Evolutionary conservation across 2,113 vertebrate species (phyloP).

Genomic region (Tupaia chinensis): DNA sequence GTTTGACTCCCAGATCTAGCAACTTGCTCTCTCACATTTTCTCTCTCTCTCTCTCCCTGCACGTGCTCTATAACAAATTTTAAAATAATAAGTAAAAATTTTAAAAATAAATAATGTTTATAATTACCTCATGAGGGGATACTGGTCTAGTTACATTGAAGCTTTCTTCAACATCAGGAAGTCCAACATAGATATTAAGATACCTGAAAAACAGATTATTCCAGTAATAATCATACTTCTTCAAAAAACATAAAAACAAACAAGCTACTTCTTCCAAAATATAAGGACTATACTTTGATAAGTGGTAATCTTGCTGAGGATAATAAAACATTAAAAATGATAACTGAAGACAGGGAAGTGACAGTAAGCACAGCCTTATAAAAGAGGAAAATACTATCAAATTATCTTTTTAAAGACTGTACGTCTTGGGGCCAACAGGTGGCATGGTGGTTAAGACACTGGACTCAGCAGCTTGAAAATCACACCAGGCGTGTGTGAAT

Average conservation of each 20-base stretch:
- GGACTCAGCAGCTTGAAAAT: too few species aligned
- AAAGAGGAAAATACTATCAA: neutral
- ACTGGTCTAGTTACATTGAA: conserved; percentile 98
- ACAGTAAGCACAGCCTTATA: neutral
- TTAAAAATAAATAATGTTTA: neutral
- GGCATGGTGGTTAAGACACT: too few species aligned
- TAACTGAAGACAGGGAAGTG: neutral
- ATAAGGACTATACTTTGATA: neutral
- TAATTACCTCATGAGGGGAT: conserved; percentile 96
- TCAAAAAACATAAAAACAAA: neutral
- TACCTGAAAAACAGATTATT: conserved; percentile 90
- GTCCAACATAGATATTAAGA: conserved; percentile 97
- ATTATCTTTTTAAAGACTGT: neutral
- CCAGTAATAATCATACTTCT: conserved; percentile 16
- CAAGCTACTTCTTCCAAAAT: neutral
- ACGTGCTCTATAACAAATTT: too few species aligned
- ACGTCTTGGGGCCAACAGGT: too few species aligned
- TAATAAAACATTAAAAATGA: neutral
- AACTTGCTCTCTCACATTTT: too few species aligned
- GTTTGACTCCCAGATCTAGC: too few species aligned
- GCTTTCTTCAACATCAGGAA: conserved; percentile 98
- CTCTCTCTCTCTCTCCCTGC: too few species aligned
- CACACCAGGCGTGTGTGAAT: too few species aligned
- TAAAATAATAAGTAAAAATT: too few species aligned
- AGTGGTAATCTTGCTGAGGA: conserved; percentile 1